Evolutionary conservation across 2,113 vertebrate species (phyloP).

Genomic region (Plecotus auritus): DNA sequence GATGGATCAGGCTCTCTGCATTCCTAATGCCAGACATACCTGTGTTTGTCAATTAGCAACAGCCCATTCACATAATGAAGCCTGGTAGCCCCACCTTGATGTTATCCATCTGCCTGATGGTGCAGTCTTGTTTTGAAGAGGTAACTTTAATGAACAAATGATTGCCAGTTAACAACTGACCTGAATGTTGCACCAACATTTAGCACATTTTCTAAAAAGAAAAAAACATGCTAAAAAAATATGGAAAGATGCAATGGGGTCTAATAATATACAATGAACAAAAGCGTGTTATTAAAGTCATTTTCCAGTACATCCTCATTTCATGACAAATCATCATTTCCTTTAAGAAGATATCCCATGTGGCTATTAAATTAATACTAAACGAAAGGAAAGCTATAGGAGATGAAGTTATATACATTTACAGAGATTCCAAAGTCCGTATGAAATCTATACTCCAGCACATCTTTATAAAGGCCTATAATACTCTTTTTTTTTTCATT

Average conservation of each 20-base stretch:
- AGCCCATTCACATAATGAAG: background rate
- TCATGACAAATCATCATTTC: background rate
- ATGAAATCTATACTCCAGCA: background rate
- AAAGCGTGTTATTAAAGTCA: background rate
- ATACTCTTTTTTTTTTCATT: background rate
- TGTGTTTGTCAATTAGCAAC: slow-evolving; percentile 29
- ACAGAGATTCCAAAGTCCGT: background rate
- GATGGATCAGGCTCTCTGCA: background rate
- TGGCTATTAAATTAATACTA: background rate
- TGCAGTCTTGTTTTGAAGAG: slow-evolving; percentile 58
- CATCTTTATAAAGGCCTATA: background rate
- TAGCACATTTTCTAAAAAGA: slow-evolving; percentile 14
- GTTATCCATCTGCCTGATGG: slow-evolving; percentile 5
- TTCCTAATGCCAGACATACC: background rate
- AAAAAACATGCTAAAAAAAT: background rate
- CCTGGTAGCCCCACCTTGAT: slow-evolving; percentile 5
- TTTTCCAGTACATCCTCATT: background rate
- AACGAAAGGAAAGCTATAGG: background rate
- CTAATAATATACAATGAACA: background rate
- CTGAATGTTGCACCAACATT: slow-evolving; percentile 49
- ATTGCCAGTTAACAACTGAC: slow-evolving; percentile 24
- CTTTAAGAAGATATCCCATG: background rate
- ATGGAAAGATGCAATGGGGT: background rate
- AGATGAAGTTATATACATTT: background rate
- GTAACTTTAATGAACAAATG: slow-evolving; percentile 24